Evolutionary conservation across 2,888 invertebrate species (phyloP).

Genomic region (Hypselothyrea guttata): DNA sequence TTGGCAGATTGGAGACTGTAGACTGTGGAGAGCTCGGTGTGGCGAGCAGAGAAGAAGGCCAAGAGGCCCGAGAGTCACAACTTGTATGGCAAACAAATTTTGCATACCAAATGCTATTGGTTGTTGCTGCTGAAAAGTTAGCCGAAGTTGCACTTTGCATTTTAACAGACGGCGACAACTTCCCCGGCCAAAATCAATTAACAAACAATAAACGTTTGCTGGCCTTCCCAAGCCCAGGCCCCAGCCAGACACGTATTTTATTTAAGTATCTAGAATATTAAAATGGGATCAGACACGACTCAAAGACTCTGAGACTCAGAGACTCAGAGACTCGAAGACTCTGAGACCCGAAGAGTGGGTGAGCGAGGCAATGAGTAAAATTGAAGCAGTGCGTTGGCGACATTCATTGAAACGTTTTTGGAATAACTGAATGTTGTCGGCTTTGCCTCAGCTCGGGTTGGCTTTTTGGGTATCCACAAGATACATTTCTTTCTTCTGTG

Average conservation of each 20-base stretch:
- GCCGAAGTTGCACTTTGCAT: constrained; percentile 72
- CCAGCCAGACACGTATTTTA: constrained; percentile 81
- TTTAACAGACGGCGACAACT: constrained; percentile 65
- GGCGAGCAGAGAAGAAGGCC: background rate
- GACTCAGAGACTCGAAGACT: background rate
- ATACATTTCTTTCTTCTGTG: constrained; percentile 18
- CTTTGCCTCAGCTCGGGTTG: constrained; percentile 14
- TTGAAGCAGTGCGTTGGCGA: constrained; percentile 72
- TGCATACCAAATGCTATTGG: constrained; percentile 68
- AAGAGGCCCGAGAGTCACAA: constrained; percentile 27
- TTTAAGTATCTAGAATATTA: constrained; percentile 83
- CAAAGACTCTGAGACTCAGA: background rate
- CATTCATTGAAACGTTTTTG: constrained; percentile 76
- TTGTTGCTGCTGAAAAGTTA: constrained; percentile 31
- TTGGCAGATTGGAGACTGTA: constrained; percentile 9
- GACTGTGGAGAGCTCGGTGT: background rate
- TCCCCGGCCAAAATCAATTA: constrained; percentile 75
- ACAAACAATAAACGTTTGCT: constrained; percentile 80
- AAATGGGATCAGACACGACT: constrained; percentile 81
- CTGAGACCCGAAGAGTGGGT: background rate
- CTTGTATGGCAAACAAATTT: constrained; percentile 67
- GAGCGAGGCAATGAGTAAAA: constrained; percentile 55
- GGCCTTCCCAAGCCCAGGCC: constrained; percentile 60
- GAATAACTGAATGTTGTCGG: constrained; percentile 61
- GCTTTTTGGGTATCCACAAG: constrained; percentile 32